These are phyloP conservation scores for Drosophila burlai DNA, from an alignment of 1,140 invertebrate genomes.

Conservation along the genomic window DNA sequence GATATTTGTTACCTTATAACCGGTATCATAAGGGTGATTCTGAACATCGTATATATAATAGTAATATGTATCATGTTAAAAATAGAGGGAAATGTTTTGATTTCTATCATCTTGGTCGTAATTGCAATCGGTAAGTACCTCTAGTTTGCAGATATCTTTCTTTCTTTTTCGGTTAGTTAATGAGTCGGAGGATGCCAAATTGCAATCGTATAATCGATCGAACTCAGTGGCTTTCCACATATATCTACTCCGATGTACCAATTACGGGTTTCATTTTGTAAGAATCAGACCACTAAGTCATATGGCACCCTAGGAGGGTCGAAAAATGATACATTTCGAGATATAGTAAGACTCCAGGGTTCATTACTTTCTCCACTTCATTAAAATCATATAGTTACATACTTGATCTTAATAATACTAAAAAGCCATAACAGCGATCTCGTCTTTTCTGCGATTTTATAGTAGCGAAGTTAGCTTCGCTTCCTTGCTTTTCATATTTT, in stretches of 20 bases:
- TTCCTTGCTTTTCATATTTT: background rate
- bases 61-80: rapidly evolving
- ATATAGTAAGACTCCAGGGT: too few species aligned
- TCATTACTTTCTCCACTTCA: background rate
- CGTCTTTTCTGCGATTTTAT: too few species aligned
- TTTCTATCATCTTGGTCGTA: background rate
- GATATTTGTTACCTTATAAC: background rate
- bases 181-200: too few species aligned
- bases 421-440: background rate
- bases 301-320: too few species aligned
- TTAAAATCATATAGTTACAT: background rate
- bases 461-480: background rate
- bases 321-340: too few species aligned
- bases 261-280: too few species aligned
- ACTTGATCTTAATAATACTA: background rate
- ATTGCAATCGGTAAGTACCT: background rate
- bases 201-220: too few species aligned
- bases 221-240: too few species aligned
- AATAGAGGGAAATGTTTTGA: background rate
- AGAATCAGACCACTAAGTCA: too few species aligned
- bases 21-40: background rate
- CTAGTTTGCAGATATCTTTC: background rate
- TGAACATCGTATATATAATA: background rate
- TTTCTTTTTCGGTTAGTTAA: too few species aligned
- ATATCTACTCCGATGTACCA: too few species aligned